A percentile compares a stretch with the other conserved stretches of the same genome.
These are phyloP conservation scores for Bungarus multicinctus DNA, from an alignment of 2,113 vertebrate genomes.

Conservation along the genomic window DNA sequence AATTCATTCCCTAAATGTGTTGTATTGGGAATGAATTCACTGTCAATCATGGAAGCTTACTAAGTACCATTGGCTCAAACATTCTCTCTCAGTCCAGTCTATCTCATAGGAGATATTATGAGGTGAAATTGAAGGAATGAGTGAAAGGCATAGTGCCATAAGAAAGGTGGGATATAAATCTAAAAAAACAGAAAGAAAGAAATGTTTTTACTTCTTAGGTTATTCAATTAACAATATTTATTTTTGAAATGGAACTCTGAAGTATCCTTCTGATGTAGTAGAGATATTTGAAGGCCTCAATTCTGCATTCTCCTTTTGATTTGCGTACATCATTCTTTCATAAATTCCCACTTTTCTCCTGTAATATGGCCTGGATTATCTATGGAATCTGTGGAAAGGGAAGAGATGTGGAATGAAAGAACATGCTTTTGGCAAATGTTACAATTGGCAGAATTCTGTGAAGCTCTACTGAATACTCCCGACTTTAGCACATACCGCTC, in stretches of 20 bases:
- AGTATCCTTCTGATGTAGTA: background rate
- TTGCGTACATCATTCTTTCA: background rate
- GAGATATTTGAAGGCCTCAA: background rate
- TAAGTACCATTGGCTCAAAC: background rate
- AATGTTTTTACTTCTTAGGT: background rate
- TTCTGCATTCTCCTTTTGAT: background rate
- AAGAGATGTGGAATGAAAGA: background rate
- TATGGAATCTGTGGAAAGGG: background rate
- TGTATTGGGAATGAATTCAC: background rate
- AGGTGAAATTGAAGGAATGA: background rate
- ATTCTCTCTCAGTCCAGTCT: background rate
- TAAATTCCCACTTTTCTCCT: background rate
- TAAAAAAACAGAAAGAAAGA: background rate
- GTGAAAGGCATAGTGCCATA: background rate
- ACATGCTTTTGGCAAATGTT: background rate
- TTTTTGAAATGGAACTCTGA: background rate
- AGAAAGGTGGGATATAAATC: background rate
- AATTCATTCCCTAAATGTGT: no score
- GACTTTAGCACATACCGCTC: background rate
- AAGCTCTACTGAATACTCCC: background rate
- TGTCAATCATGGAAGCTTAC: background rate
- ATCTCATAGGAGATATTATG: background rate
- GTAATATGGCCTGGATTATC: background rate
- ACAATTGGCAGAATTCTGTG: background rate
- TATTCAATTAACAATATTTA: background rate